phyloP scores from a whole-genome alignment of 2,113 vertebrate genomes.

The Corythaeola cristata region DNA sequence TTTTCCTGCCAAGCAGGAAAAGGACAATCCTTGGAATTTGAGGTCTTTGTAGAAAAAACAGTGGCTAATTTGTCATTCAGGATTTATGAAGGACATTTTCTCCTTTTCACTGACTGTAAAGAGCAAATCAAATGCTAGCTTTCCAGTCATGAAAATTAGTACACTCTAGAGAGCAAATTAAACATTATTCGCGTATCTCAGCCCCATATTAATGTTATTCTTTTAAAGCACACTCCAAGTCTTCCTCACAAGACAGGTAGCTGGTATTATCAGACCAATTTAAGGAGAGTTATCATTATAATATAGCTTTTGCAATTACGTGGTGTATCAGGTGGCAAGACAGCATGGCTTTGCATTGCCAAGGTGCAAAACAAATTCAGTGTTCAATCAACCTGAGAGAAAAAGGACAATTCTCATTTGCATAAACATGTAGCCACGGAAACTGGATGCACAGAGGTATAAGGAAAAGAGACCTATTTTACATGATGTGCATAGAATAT shows the following conservation, averaged over 20 bases:
- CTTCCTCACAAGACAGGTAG: conserved; percentile 42
- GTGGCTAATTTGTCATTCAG: conserved; percentile 57
- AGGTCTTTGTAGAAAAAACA: conserved; percentile 37
- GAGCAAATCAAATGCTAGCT: conserved; percentile 67
- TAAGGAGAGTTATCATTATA: conserved; percentile 65
- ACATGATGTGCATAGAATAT: conserved; percentile 89
- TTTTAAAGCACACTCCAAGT: conserved; percentile 47
- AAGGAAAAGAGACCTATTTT: conserved; percentile 91
- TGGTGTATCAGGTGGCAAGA: conserved; percentile 63
- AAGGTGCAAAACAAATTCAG: conserved; percentile 77
- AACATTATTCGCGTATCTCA: conserved; percentile 55
- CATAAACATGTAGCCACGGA: conserved; percentile 84
- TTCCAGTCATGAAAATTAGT: conserved; percentile 70
- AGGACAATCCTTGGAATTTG: conserved; percentile 15
- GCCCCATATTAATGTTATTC: conserved; percentile 52
- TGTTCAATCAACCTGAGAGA: conserved; percentile 76
- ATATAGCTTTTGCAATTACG: conserved; percentile 74
- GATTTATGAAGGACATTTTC: conserved; percentile 56
- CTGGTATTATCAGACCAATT: conserved; percentile 71
- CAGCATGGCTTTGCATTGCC: conserved; percentile 68
- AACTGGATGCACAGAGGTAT: conserved; percentile 87
- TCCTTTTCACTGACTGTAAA: conserved; percentile 52
- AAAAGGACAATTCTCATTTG: conserved; percentile 85
- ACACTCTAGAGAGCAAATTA: conserved; percentile 72
- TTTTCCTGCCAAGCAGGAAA: neutral